Base-by-base conservation (phyloP, 2,888 invertebrate genomes). In the Cordilura impudica region DNA sequence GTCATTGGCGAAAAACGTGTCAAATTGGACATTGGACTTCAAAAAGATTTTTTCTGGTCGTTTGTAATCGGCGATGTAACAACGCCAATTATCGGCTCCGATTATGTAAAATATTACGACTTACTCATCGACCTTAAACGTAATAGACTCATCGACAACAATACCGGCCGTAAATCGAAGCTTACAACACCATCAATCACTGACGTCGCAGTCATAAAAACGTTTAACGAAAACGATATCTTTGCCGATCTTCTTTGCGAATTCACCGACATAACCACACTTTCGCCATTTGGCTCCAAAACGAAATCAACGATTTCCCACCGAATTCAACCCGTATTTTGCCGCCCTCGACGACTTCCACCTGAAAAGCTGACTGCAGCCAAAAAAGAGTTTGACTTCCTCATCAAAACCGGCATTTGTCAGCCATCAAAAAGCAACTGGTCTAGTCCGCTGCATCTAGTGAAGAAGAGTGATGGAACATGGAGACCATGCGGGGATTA, bases 371-470 rank as follows among this genome's bases (percentile, higher is more conserved):
- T 72, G 1, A 43, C 21, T 5, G 51, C 71, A 16, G 58, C 70
- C n/a, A n/a, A n/a, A n/a, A n/a, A n/a, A n/a, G n/a, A n/a, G n/a
- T n/a, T n/a, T n/a, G n/a, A n/a, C n/a, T 66, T 71, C 12, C 31
- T 77, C 0, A 56, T 45, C 5, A 54, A 81, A 61, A n/a, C 43
- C 0, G 77, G 58, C 0, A 81, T 81, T 16, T 77, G 70, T 14
- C 61, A 35, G 4, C 60, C 70, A 10, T 16, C 19, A n/a, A n/a
- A n/a, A n/a, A n/a, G n/a, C n/a, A n/a, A n/a, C n/a, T n/a, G n/a
- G n/a, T n/a, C n/a, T n/a, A n/a, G n/a, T n/a, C n/a, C n/a, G n/a
- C n/a, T n/a, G n/a, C n/a, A n/a, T n/a, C n/a, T n/a, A n/a, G n/a
- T n/a, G n/a, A n/a, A n/a, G n/a, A n/a, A n/a, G n/a, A n/a, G n/a